Base-by-base conservation (phyloP, 2,113 vertebrate species). In the Podarcis cretensis region DNA sequence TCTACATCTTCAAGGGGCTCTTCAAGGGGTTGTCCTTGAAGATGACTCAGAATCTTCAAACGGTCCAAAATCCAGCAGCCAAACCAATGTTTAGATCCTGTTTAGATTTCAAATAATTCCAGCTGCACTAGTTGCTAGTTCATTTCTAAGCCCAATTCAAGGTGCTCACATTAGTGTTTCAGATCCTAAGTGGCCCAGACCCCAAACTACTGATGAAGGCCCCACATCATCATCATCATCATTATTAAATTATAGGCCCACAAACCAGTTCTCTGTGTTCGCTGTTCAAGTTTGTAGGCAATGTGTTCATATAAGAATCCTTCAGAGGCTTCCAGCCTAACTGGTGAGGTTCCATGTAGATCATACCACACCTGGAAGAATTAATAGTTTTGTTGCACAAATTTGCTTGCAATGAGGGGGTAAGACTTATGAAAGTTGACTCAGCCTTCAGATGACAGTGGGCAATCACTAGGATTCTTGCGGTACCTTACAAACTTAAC, bases 291-390 rank as follows among this genome's bases (percentile, higher is more conserved):
- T 69, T 96, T 43, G 96, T 32, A 43, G 98, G 98, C 80, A 99
- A 92, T 0, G 97, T 98, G 27, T 98, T 95, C 96, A 98, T 94
- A 92, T 99, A 99, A 1, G 98, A 99, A 92, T 98, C 98, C 95
- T 98, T 98, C 89, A 99, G 91, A 30, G 98, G 98, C 83, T 94
- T 91, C 98, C 98, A 99, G 6, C 98, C 98, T 10, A 99, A 94
- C 93, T 99, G 98, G 1, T 98, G 97, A 0, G 98, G 96, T 90
- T 99, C 98, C 98, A 99, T 98, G 91, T 99, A 99, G 96, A 99
- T 98, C 98, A 99, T 99, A 40, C 98, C 98, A 95, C 98, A 99
- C 94, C 98, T 99, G 87, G 37, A 48, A 90, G 92, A 89, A 93
- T 74, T 92, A 88, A 93, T 10, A 91, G 1, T 66, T 71, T 0